Evolutionary conservation across 2,888 invertebrate genomes (phyloP), one percentile per base, ranked within the genome.

Genomic region (Apomyelois bistriatella): DNA sequence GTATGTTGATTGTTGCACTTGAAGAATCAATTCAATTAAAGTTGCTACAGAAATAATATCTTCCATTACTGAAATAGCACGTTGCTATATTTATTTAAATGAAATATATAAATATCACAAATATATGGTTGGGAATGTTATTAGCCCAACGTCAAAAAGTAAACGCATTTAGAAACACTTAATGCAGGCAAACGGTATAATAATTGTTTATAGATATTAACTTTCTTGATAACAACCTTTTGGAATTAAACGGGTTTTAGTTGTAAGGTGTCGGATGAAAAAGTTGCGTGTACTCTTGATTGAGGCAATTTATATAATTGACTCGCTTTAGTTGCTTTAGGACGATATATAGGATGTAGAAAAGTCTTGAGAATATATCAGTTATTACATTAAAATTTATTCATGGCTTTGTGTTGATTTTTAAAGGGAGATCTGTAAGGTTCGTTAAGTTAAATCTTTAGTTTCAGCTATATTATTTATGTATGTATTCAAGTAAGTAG

Each of bases 261-360:
- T 16, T 38, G 32, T 30, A 4, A 40, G 48, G 49, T 41, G 40
- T 40, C 66, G 62, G 66, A 66, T 62, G 67, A 66, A 71, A 73
- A 68, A 68, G 64, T 60, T 53, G 56, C 57, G 64, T 62, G 46
- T 46, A 32, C 46, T 10, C 38, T 50, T 50, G 64, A 70, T 68
- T 66, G 61, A 54, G 59, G 64, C 65, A 70, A 76, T 75, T 76
- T 74, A 68, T 70, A 61, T 68, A 72, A 72, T 66, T 64, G 64
- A 52, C 54, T 58, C 53, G 61, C 56, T 64, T 58, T 53, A 58
- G 61, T 59, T 57, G 55, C 56, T 56, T 56, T 57, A 51, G 6
- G 40, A 38, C 8, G 10, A 15, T 28, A 8, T 48, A 22, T n/a
- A 36, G n/a, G 15, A n/a, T 37, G 17, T 32, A 32, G 10, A 7